A percentile compares a stretch with the other conserved stretches of the same genome.
phyloP scores from a whole-genome alignment of 2,797 vertebrate genomes.

The Malurus leucopterus region DNA sequence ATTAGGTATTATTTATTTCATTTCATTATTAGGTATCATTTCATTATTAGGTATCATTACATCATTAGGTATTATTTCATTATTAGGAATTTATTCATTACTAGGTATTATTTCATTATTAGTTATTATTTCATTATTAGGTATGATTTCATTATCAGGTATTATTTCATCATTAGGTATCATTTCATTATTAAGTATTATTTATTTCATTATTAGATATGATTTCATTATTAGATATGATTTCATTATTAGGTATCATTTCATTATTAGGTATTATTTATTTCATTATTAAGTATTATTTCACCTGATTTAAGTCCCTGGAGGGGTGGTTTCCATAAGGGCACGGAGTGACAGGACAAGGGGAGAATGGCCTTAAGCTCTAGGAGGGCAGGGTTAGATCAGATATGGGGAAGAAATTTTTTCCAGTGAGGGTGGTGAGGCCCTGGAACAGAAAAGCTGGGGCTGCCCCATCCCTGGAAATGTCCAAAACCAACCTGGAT shows the following conservation, averaged over 20 bases:
- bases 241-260: not conserved
- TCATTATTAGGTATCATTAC: too few species aligned
- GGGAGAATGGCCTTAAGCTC: not conserved
- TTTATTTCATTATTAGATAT: not conserved
- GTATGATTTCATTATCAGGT: too few species aligned
- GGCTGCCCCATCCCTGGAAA: not conserved
- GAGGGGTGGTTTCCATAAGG: not conserved
- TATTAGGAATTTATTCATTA: not conserved
- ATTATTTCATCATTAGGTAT: too few species aligned
- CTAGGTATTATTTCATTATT: too few species aligned
- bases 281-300: not conserved
- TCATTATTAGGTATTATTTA: too few species aligned
- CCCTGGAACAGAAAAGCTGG: not conserved
- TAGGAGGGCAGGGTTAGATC: not conserved
- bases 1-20: not conserved
- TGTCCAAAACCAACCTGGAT: accelerated
- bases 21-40: too few species aligned
- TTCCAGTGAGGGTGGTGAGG: accelerated
- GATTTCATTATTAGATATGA: too few species aligned
- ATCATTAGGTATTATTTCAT: not conserved
- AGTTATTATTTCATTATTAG: too few species aligned
- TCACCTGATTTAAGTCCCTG: not conserved
- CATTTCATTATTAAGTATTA: not conserved
- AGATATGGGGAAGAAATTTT: not conserved
- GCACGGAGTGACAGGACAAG: not conserved